Evolutionary conservation across 37 sponge, comb jelly and placozoan species (phyloP), one percentile per base, ranked within the genome.

Genomic region (Halisarca cf. caerulea): DNA sequence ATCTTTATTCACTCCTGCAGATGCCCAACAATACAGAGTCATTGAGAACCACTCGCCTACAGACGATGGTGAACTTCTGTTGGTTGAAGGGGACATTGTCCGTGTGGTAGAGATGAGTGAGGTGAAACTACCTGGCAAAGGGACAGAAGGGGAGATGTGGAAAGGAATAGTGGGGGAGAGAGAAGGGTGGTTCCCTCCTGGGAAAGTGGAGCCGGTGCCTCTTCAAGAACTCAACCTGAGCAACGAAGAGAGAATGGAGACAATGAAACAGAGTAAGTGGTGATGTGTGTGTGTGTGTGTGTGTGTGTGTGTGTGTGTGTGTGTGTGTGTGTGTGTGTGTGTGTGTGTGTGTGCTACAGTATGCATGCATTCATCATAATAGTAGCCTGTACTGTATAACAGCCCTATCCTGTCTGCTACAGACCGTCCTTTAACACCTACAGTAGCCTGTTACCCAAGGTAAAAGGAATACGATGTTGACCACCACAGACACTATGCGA

Each of bases 121-220:
- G 37, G 41, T 23, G 45, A n/a, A 38, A 21, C 2, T 23, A 15
- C 24, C 42, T 18, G 77, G 15, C 77, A 43, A 37, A 53, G 78
- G 11, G 89, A 88, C 34, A 62, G 80, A 79, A 33, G 53, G 80
- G 35, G 69, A 68, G 69, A 4, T 74, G 8, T 74, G 77, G 77
- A 74, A 74, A 11, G 77, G 42, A 5, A 51, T 79, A 33, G 59
- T 80, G 58, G 80, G 80, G 35, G 94, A 78, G 28, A 28, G 37
- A 30, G 83, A 80, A 15, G 94, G 94, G 14, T 90, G 91, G 94
- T 87, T 93, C 32, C 94, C 94, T 2, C 86, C 85, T 51, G 57
- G 79, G 6, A 83, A 90, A 38, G 82, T 90, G 7, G 51, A 80
- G 11, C 80, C 88, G 6, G 79, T 74, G 32, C 77, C 77, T 9